Evolutionary conservation across 2,113 vertebrate species (phyloP).

Genomic region (Forbesichthys papilliferus): DNA sequence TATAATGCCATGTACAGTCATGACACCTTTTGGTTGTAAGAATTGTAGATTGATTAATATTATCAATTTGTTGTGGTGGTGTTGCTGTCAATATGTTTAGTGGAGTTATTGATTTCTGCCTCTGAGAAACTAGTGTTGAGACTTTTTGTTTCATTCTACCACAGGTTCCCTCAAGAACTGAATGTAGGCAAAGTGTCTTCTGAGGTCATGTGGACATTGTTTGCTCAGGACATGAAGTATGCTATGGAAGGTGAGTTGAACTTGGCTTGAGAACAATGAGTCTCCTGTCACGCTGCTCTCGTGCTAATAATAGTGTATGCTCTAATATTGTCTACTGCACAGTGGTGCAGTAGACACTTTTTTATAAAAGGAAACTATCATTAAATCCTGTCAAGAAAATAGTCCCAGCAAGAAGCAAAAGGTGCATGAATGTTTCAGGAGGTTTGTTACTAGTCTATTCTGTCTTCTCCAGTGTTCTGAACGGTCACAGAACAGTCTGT

Average conservation of each 20-base stretch:
- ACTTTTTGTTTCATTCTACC: neutral
- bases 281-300: neutral
- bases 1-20: too few relatives aligned
- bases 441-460: constrained; percentile 4
- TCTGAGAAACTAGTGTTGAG: neutral
- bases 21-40: too few relatives aligned
- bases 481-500: constrained; percentile 7
- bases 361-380: too few relatives aligned
- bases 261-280: neutral
- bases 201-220: constrained; percentile 97
- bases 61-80: too few relatives aligned
- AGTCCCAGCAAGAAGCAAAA: too few relatives aligned
- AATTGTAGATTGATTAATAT: too few relatives aligned
- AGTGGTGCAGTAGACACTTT: too few relatives aligned
- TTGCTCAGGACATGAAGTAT: constrained; percentile 98
- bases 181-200: constrained; percentile 94
- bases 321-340: too few relatives aligned
- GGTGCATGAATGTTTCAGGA: neutral
- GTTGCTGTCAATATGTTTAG: too few relatives aligned
- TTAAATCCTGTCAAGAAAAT: too few relatives aligned
- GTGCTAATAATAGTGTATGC: too few relatives aligned
- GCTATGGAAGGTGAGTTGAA: constrained; percentile 87
- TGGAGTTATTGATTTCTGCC: too few relatives aligned
- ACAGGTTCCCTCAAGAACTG: constrained; percentile 95
- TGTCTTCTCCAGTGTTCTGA: constrained; percentile 12